Evolutionary conservation across 2,888 invertebrate species (phyloP), one percentile per base, ranked within the genome.

Genomic region (Atherix ibis): DNA sequence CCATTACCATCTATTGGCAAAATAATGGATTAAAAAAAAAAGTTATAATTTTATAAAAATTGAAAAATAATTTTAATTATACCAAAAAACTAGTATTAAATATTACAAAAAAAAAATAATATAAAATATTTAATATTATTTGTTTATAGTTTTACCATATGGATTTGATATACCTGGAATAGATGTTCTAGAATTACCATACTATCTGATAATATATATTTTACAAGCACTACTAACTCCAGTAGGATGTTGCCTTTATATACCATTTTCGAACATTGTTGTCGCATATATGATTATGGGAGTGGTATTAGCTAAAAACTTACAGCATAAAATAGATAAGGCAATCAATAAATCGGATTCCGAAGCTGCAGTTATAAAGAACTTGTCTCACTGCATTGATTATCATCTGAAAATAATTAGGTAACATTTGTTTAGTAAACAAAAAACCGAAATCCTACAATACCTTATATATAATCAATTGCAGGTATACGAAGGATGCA

Each of bases 191-290:
- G 16, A 16, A 18, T 26, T 26, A 33, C 33, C 33, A 16, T 15
- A 15, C 6, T 33, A 33, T 18, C 26, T 26, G 26, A 33, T 27
- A 8, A 33, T 33, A 2, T 33, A 15, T 27, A 15, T 27, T 12
- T 10, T 33, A 5, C 12, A 33, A 33, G 6, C 10, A 4, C 6
- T 31, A 4, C 1, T 27, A 6, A 25, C 33, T n/a, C 26, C 27
- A 26, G 3, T 27, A 6, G 33, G 26, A 13, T 33, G 33, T 18
- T 33, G 33, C n/a, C 25, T 33, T 18, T 33, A 33, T 18, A 33
- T 33, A 10, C 27, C 33, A 17, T 26, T 26, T 27, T 14, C 26
- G 9, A 33, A 25, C 26, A 4, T 22, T 4, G 8, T 33, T n/a
- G 33, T 18, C 5, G 10, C 26, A 4, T 33, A 13, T 13, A 27